Evolutionary conservation across 2,888 invertebrate genomes (phyloP).

Genomic region (Coleophora flavipennella): DNA sequence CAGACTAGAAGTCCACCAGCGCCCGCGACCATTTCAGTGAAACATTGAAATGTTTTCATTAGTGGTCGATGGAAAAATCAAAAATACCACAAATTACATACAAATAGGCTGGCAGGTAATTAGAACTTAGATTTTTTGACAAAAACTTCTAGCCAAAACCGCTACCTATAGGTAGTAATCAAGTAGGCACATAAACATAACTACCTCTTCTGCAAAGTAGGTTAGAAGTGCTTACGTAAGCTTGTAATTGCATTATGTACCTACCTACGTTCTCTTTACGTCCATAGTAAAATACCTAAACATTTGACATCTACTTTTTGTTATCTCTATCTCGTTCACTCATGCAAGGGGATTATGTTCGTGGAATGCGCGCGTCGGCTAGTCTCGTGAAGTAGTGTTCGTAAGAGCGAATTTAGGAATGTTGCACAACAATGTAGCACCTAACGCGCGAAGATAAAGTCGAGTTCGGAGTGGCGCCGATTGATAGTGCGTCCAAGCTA

Average conservation of each 20-base stretch:
- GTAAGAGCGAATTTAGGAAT: constrained; percentile 33
- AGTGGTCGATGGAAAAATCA: too few species aligned
- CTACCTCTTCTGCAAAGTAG: constrained; percentile 41
- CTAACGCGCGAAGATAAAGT: constrained; percentile 26
- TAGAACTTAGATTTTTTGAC: too few species aligned
- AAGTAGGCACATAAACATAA: constrained; percentile 7
- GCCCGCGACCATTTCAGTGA: too few species aligned
- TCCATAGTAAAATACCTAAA: constrained; percentile 67
- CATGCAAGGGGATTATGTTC: constrained; percentile 58
- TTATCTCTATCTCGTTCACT: constrained; percentile 55
- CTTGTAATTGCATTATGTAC: constrained; percentile 62
- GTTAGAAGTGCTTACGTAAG: constrained; percentile 60
- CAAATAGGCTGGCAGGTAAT: too few species aligned
- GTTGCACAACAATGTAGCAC: constrained; percentile 14
- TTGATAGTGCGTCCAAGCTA: constrained; percentile 18
- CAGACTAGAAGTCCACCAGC: too few species aligned
- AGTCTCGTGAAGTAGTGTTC: constrained; percentile 49
- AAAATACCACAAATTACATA: too few species aligned
- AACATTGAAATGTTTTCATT: too few species aligned
- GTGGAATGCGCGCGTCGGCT: constrained; percentile 70
- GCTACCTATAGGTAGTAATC: too few species aligned
- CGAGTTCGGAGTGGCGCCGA: constrained; percentile 22
- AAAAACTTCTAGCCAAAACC: too few species aligned
- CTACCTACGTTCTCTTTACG: constrained; percentile 61
- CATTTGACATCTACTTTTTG: constrained; percentile 68